Base-by-base conservation (phyloP, 1,140 invertebrate genomes). In the Bombus turneri region DNA sequence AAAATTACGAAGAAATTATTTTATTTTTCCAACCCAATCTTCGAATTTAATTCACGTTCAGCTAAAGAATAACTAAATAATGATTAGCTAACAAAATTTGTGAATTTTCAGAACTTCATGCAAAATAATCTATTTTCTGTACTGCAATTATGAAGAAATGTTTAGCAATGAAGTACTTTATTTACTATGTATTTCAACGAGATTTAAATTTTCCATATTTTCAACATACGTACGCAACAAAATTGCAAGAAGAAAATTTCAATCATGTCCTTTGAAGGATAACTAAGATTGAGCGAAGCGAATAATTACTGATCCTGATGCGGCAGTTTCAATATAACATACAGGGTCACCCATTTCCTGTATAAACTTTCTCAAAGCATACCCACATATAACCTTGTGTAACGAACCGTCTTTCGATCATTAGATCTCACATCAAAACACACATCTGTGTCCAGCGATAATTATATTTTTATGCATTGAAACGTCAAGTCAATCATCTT, bases 271-370 rank as follows among this genome's bases (percentile, higher is more conserved):
- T 31, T 31, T 15, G n/a, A 31, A 31, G 64, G n/a, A 66, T 31
- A 66, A 15, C n/a, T n/a, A 15, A 31, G 13, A 31, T 66, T 66
- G n/a, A 66, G 31, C 64, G 64, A 66, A 18, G n/a, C n/a, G 31
- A 15, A 66, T 66, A 66, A 66, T 66, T 66, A 66, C n/a, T 31
- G 15, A 66, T 66, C 18, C 62, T 18, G n/a, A 66, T 15, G 64
- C 6, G 13, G 62, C 62, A 64, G n/a, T 62, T 68, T 64, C 31
- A 79, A 79, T 79, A 41, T 53, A 31, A 41, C 68, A 22, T 1
- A 34, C 66, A 71, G 79, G 79, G 79, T 81, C 79, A 72, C 31
- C 77, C 62, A 79, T 57, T 75, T 75, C 31, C 64, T 66, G 15
- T 15, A 18, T 66, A 66, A 66, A 66, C 64, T 66, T 66, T 66